Evolutionary conservation across 2,113 vertebrate genomes (phyloP).

Genomic region (Sorex araneus): DNA sequence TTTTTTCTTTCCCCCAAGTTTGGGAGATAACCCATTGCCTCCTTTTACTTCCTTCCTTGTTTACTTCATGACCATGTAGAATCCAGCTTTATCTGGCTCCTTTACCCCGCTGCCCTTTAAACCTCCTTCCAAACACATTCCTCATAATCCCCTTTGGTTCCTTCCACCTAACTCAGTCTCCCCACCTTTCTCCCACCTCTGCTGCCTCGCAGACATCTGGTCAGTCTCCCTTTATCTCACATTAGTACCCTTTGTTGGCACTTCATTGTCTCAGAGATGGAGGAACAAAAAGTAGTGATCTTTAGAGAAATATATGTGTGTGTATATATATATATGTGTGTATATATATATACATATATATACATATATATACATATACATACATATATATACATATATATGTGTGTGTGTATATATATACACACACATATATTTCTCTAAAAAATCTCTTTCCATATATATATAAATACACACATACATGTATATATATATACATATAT

Average conservation of each 20-base stretch:
- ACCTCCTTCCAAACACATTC: not conserved
- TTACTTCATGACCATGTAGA: not conserved
- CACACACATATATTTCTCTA: too few species aligned
- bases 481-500: too few species aligned
- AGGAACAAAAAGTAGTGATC: not conserved
- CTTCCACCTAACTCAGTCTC: not conserved
- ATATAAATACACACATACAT: too few species aligned
- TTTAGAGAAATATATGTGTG: not conserved
- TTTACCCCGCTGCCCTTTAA: constrained; percentile 8
- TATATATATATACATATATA: too few species aligned
- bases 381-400: too few species aligned
- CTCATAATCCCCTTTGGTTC: not conserved
- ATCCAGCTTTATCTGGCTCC: not conserved
- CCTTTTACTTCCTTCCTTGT: not conserved
- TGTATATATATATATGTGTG: too few species aligned
- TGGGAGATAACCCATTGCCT: not conserved
- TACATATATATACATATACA: too few species aligned
- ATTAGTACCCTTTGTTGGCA: not conserved
- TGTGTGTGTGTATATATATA: too few species aligned
- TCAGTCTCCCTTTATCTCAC: not conserved
- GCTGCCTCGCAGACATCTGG: not conserved
- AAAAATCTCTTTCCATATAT: too few species aligned
- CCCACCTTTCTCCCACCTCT: not conserved
- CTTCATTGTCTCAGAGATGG: not conserved
- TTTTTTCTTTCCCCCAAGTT: not conserved